Evolutionary conservation across 2,797 vertebrate species (phyloP).

Genomic region (Pseudomugil gertrudae): DNA sequence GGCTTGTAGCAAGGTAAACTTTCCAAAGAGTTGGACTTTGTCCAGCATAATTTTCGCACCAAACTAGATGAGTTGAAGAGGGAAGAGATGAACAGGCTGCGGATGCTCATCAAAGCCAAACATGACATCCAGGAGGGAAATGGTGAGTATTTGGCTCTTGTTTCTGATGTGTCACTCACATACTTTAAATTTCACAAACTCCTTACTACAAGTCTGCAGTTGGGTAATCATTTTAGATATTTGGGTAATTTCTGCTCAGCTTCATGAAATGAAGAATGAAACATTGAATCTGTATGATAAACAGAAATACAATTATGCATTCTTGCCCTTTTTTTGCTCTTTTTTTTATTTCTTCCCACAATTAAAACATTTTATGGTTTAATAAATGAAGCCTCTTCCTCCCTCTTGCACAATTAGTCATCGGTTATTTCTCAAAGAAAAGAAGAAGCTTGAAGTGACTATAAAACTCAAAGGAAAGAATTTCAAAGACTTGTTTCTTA

Average conservation of each 20-base stretch:
- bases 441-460: slow-evolving; percentile 11
- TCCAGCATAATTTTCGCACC: slow-evolving; percentile 90
- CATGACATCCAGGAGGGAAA: slow-evolving; percentile 86
- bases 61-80: slow-evolving; percentile 94
- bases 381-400: slow-evolving; percentile 12
- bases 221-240: background rate
- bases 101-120: slow-evolving; percentile 93
- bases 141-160: slow-evolving; percentile 45
- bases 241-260: background rate
- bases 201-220: background rate
- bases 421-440: background rate
- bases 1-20: slow-evolving; percentile 87
- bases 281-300: background rate
- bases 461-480: background rate
- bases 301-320: background rate
- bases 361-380: background rate
- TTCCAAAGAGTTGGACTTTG: slow-evolving; percentile 93
- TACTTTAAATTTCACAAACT: slow-evolving; percentile 15
- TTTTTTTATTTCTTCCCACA: background rate
- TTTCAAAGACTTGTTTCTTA: background rate
- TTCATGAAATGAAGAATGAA: background rate
- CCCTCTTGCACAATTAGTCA: background rate
- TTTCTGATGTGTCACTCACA: background rate
- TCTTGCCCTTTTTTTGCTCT: background rate
- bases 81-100: slow-evolving; percentile 90